Evolutionary conservation across 2,888 invertebrate genomes (phyloP).

Genomic region (Drosophila lutescens): DNA sequence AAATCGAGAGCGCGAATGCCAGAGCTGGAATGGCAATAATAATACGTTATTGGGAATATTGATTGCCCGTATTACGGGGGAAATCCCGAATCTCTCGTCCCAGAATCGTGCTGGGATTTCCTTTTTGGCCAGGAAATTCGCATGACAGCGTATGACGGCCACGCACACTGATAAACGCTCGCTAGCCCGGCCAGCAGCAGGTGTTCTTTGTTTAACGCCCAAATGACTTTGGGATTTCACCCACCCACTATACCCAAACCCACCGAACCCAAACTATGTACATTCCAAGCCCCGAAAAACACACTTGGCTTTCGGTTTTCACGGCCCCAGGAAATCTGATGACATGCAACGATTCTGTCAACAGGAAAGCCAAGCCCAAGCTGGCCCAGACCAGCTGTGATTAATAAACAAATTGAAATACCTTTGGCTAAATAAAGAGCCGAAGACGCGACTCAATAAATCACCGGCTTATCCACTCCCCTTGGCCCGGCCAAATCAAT

Average conservation of each 20-base stretch:
- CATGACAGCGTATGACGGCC: slow-evolving; percentile 43
- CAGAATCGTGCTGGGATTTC: slow-evolving; percentile 31
- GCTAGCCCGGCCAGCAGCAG: slow-evolving; percentile 39
- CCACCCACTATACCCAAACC: background rate
- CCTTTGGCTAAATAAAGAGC: slow-evolving; percentile 44
- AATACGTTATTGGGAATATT: slow-evolving; percentile 68
- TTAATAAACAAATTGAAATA: slow-evolving; percentile 51
- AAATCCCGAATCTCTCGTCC: background rate
- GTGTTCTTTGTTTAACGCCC: slow-evolving; percentile 46
- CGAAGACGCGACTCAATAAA: slow-evolving; percentile 53
- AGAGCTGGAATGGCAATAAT: slow-evolving; percentile 53
- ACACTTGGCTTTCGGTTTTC: slow-evolving; percentile 14
- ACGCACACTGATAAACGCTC: slow-evolving; percentile 35
- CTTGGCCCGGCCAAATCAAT: slow-evolving; percentile 54
- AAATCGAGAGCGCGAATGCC: slow-evolving; percentile 14
- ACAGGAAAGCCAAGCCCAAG: slow-evolving; percentile 34
- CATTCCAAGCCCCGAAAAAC: background rate
- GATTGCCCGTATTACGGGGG: slow-evolving; percentile 56
- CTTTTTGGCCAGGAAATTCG: slow-evolving; percentile 28
- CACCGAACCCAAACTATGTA: too few species aligned
- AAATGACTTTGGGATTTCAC: slow-evolving; percentile 41
- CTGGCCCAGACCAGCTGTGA: slow-evolving; percentile 29
- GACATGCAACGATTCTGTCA: slow-evolving; percentile 51
- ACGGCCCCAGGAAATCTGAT: slow-evolving; percentile 23
- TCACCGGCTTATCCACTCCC: slow-evolving; percentile 42